Evolutionary conservation across 2,888 invertebrate genomes (phyloP).

Genomic region (Esperia sulphurella): DNA sequence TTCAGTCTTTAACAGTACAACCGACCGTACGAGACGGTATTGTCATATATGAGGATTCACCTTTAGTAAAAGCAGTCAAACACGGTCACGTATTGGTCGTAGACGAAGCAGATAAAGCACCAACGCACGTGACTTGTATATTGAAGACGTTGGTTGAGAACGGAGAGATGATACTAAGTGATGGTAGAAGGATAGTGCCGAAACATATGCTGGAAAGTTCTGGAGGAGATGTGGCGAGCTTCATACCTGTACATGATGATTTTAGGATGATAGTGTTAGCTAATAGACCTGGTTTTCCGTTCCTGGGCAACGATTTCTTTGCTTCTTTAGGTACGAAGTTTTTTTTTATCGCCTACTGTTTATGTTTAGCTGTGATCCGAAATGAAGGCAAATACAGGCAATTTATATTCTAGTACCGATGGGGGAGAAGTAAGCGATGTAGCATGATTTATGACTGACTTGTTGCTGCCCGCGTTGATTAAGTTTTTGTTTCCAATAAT

Average conservation of each 20-base stretch:
- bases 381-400: too few relatives aligned
- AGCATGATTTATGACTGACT: too few relatives aligned
- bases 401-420: too few relatives aligned
- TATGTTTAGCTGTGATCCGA: too few relatives aligned
- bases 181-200: conserved; percentile 93
- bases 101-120: conserved; percentile 98
- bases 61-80: conserved; percentile 94
- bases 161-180: conserved; percentile 96
- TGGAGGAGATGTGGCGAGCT: conserved; percentile 60
- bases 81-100: conserved; percentile 94
- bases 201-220: conserved; percentile 62
- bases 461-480: too few relatives aligned
- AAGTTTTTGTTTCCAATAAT: too few relatives aligned
- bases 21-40: conserved; percentile 94
- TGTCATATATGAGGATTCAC: conserved; percentile 95
- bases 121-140: conserved; percentile 97
- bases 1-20: conserved; percentile 95
- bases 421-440: too few relatives aligned
- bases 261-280: conserved; percentile 96
- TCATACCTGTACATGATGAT: conserved; percentile 92
- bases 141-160: conserved; percentile 96
- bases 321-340: conserved; percentile 83
- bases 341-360: background rate
- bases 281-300: conserved; percentile 98
- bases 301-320: conserved; percentile 97